Conservation (phyloP, 1,140 invertebrate species). For the Micrasema minimum region DNA sequence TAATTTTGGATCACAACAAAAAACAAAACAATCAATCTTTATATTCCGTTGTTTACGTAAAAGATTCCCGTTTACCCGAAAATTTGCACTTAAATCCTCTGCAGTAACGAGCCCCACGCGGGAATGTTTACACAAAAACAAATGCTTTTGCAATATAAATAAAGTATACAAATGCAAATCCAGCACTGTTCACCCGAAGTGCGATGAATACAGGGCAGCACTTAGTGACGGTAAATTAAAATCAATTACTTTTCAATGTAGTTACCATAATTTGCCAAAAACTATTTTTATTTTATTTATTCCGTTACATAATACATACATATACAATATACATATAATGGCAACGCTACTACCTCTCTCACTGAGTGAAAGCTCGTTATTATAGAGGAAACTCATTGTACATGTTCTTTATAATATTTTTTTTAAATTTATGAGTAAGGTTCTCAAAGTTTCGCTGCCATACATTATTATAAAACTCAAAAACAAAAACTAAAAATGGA, state of each 20-base stretch:
- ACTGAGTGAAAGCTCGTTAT: not conserved
- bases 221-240: slow-evolving; percentile 8
- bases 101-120: not conserved
- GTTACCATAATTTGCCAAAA: slow-evolving; percentile 6
- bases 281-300: no score
- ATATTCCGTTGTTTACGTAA: slow-evolving; percentile 11
- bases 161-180: slow-evolving; percentile 18
- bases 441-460: no score
- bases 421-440: not conserved
- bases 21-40: slow-evolving; percentile 14
- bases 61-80: slow-evolving; percentile 23
- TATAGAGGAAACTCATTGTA: not conserved
- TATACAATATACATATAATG: not conserved
- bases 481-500: no score
- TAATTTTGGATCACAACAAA: not conserved
- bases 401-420: not conserved
- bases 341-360: not conserved
- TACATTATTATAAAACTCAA: no score
- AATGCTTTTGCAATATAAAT: slow-evolving; percentile 31
- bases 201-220: slow-evolving; percentile 20
- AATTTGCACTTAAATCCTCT: slow-evolving; percentile 27
- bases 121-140: slow-evolving; percentile 31
- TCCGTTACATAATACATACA: not conserved
- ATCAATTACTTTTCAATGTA: slow-evolving; percentile 22
- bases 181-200: slow-evolving; percentile 4